Conservation (phyloP, 2,113 vertebrate species). For the Limanda limanda region DNA sequence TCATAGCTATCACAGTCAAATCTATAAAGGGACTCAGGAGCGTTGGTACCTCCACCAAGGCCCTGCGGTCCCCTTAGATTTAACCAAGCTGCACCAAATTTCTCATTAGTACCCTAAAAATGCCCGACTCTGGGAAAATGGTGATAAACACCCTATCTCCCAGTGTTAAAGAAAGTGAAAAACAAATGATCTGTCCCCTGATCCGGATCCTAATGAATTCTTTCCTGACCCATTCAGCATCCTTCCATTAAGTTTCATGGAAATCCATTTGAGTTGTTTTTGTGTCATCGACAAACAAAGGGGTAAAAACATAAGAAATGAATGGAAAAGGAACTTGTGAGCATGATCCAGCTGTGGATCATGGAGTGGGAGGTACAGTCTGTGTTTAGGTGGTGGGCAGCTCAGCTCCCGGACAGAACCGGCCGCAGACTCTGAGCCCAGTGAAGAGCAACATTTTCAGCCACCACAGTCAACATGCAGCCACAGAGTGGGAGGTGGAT, state of each 20-base stretch:
- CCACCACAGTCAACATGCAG: conserved; percentile 44
- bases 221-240: too few species aligned
- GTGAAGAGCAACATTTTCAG: conserved; percentile 49
- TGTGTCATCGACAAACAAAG: too few species aligned
- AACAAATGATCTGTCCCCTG: too few species aligned
- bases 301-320: neutral
- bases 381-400: conserved; percentile 38
- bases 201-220: too few species aligned
- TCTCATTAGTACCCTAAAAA: too few species aligned
- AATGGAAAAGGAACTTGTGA: conserved; percentile 26
- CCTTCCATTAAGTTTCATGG: too few species aligned
- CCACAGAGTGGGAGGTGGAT: conserved; percentile 38
- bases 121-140: too few species aligned
- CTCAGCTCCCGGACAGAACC: conserved; percentile 46
- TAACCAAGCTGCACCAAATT: neutral
- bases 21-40: neutral
- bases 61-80: too few species aligned
- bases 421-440: conserved; percentile 61
- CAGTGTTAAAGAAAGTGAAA: too few species aligned
- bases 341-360: conserved; percentile 24
- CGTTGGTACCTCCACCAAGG: too few species aligned
- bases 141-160: neutral
- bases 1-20: conserved; percentile 21
- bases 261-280: neutral
- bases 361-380: conserved; percentile 47